Base-by-base conservation (phyloP, 2,888 invertebrate genomes). In the Drosophila lacicola region DNA sequence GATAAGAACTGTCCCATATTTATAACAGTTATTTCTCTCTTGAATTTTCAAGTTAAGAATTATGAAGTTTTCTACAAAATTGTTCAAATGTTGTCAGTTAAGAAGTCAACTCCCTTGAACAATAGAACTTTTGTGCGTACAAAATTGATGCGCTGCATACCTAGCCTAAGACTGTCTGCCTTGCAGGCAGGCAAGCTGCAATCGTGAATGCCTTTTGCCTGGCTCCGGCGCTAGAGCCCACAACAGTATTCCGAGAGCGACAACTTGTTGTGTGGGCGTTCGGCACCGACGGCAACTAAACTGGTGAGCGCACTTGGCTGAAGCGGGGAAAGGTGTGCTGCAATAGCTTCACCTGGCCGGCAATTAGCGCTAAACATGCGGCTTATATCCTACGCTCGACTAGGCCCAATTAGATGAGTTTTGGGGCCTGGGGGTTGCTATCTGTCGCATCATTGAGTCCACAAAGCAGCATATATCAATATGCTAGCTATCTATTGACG, bases 251-350 rank as follows among this genome's bases (percentile, higher is more conserved):
- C 63, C 74, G 58, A 39, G 74, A 46, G 69, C 68, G 53, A 45
- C 64, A 76, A 76, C 75, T 79, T 76, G 76, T 76, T 76, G 76
- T 76, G 76, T 76, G 76, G 76, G 76, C 80, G 76, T 73, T 56
- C 42, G 19, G 42, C 65, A 65, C 80, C 80, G 76, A 50, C 76
- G 80, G 70, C 76, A 66, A 70, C 44, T 41, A 41, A 29, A 2
- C 36, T 51, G 29, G 25, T 34, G 41, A 64, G 33, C 41, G 67
- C 39, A 50, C 47, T 42, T 50, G 58, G 44, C n/a, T 25, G 17
- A 41, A 39, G 29, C 29, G 51, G 53, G 33, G 25, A 34, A 58
- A 58, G 66, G 73, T 63, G 62, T 55, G 19, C 34, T 71, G 60
- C 37, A 44, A 49, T 36, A 34, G 19, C 17, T 71, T 44, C 65